Conservation (phyloP, 2,113 vertebrate genomes). For the Cyprinodon brontotheroides region DNA sequence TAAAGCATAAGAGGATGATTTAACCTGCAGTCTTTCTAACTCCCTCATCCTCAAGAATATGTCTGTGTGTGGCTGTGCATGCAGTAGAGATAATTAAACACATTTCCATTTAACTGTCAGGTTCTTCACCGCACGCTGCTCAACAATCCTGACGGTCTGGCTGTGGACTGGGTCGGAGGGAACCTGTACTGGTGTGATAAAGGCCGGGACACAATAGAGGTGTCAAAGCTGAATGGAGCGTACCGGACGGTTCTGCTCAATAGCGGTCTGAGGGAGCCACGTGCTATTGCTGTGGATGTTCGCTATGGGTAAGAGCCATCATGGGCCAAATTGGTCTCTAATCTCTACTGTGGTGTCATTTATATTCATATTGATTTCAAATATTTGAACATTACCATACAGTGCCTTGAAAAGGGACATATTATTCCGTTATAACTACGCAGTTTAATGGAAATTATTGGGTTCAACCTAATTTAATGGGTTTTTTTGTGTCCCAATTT, state of each 20-base stretch:
- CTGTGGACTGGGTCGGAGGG: constrained; percentile 97
- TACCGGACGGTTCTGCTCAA: constrained; percentile 95
- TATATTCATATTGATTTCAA: background rate
- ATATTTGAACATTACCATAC: background rate
- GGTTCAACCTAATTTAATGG: too few relatives aligned
- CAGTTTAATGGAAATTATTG: too few relatives aligned
- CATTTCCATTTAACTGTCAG: constrained; percentile 68
- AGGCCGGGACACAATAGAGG: constrained; percentile 97
- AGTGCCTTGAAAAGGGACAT: too few relatives aligned
- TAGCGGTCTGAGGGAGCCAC: constrained; percentile 90
- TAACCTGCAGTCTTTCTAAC: background rate
- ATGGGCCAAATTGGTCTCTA: background rate
- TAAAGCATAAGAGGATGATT: background rate
- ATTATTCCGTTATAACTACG: background rate
- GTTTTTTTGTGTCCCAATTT: too few relatives aligned
- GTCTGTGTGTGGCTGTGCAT: background rate
- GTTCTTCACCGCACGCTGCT: constrained; percentile 96
- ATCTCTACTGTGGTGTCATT: background rate
- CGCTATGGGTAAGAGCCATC: constrained; percentile 86
- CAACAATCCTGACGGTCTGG: constrained; percentile 95
- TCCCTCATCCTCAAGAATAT: constrained; percentile 4
- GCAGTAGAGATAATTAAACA: background rate
- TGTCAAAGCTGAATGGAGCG: constrained; percentile 95
- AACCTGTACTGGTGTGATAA: constrained; percentile 99
- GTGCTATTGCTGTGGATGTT: constrained; percentile 94